Percentiles rank a stretch among this genome's conserved stretches.
Evolutionary conservation across 1,140 invertebrate genomes (phyloP).

Genomic region (Drosophila kurseongensis): DNA sequence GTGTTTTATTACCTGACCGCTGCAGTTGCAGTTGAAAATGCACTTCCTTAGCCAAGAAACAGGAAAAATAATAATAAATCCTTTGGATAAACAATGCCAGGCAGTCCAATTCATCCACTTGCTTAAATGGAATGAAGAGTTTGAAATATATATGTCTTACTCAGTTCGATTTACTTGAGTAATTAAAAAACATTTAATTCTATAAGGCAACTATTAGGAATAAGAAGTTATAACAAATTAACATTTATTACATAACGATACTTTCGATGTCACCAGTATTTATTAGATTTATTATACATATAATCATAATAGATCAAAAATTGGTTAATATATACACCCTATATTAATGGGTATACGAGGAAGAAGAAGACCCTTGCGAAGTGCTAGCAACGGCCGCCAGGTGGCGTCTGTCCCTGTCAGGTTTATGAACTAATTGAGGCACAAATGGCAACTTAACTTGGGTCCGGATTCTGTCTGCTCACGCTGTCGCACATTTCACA

Average conservation of each 20-base stretch:
- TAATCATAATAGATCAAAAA: too few species aligned
- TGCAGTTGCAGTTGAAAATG: constrained; percentile 16
- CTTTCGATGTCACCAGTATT: too few species aligned
- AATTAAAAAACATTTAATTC: too few species aligned
- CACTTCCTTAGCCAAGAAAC: constrained; percentile 32
- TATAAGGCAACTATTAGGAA: too few species aligned
- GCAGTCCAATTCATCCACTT: constrained; percentile 9
- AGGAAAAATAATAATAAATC: constrained; percentile 67
- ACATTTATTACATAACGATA: too few species aligned
- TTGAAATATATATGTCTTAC: too few species aligned
- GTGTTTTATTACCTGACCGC: constrained; percentile 45
- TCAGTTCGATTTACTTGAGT: too few species aligned
- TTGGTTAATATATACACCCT: neutral
- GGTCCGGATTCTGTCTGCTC: constrained; percentile 16
- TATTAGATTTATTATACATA: too few species aligned
- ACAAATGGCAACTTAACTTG: constrained; percentile 36
- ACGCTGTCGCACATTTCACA: constrained; percentile 45
- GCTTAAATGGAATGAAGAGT: too few species aligned
- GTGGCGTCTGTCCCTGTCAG: constrained; percentile 49
- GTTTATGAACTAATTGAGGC: constrained; percentile 56
- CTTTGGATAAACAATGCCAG: constrained; percentile 46
- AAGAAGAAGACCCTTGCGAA: neutral
- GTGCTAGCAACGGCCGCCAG: constrained; percentile 26
- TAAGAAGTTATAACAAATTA: too few species aligned
- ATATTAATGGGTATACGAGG: neutral